Conservation (phyloP, 2,113 vertebrate genomes). For the Gila orcuttii region DNA sequence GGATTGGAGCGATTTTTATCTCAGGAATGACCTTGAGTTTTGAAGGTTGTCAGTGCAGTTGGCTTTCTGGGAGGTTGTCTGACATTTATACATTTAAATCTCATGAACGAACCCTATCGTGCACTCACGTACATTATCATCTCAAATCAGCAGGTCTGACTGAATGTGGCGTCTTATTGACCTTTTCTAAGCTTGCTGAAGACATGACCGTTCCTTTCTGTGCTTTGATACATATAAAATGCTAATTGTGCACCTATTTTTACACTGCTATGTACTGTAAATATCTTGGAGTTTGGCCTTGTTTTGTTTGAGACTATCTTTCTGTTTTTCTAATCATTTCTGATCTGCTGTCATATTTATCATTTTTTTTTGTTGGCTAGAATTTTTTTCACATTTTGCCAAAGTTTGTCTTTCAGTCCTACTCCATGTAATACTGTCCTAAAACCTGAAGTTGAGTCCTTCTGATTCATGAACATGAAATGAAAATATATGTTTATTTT, state of each 20-base stretch:
- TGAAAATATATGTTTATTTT: not conserved
- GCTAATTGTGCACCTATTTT: conserved; percentile 48
- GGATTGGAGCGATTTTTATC: conserved; percentile 27
- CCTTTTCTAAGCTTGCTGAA: conserved; percentile 48
- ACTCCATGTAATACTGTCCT: not conserved
- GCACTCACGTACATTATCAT: not conserved
- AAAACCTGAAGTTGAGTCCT: not conserved
- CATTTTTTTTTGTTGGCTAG: not conserved
- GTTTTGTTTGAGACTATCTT: conserved; percentile 1
- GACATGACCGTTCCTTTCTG: conserved; percentile 16
- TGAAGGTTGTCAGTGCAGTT: conserved; percentile 28
- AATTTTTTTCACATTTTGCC: conserved; percentile 32
- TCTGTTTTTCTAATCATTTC: not conserved
- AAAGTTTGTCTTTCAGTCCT: conserved; percentile 28
- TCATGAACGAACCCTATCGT: not conserved
- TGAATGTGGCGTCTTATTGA: conserved; percentile 53
- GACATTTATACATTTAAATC: conserved; percentile 18
- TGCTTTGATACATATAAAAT: conserved; percentile 41
- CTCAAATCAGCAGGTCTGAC: conserved; percentile 62
- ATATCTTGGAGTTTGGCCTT: conserved; percentile 16
- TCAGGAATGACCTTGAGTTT: conserved; percentile 37
- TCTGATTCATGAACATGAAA: conserved; percentile 1
- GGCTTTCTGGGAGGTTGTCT: conserved; percentile 45
- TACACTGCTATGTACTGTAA: conserved; percentile 33
- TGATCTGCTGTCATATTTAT: conserved; percentile 7